phyloP scores from a whole-genome alignment of 37 sponge, comb jelly and placozoan species.

The Beroe forskalii region DNA sequence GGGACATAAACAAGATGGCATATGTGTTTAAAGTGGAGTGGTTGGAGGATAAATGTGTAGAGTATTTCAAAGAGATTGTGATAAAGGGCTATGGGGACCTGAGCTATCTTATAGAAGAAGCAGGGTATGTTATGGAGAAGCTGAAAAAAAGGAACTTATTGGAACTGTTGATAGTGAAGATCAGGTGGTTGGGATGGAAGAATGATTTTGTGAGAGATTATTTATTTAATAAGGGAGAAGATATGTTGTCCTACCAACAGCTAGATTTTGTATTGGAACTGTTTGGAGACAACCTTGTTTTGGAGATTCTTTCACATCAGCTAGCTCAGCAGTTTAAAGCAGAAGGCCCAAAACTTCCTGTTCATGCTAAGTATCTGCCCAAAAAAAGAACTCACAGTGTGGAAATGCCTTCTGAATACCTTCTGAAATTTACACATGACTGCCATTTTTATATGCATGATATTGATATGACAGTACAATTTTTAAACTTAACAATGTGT shows the following conservation, averaged over 20 bases:
- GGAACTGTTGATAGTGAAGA: neutral
- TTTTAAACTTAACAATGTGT: too few relatives aligned
- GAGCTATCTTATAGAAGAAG: neutral
- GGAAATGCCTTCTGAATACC: too few relatives aligned
- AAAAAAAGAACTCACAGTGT: too few relatives aligned
- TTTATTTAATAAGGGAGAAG: neutral
- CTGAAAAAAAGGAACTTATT: neutral
- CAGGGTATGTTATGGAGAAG: neutral
- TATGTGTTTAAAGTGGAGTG: constrained; percentile 27
- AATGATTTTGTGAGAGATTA: neutral
- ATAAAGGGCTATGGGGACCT: neutral
- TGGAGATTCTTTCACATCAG: neutral
- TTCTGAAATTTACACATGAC: too few relatives aligned
- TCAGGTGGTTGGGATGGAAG: neutral
- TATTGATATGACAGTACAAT: too few relatives aligned
- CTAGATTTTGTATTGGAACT: neutral
- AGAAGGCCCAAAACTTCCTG: constrained; percentile 4
- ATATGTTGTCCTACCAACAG: neutral
- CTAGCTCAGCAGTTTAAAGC: neutral
- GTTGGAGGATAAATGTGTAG: neutral
- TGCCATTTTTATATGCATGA: too few relatives aligned
- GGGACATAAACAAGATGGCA: too few relatives aligned
- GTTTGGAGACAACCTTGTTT: neutral
- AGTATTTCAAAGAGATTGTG: neutral
- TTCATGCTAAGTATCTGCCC: neutral